Base-by-base conservation (phyloP, 1,140 invertebrate species). In the Drosophila ironensis region DNA sequence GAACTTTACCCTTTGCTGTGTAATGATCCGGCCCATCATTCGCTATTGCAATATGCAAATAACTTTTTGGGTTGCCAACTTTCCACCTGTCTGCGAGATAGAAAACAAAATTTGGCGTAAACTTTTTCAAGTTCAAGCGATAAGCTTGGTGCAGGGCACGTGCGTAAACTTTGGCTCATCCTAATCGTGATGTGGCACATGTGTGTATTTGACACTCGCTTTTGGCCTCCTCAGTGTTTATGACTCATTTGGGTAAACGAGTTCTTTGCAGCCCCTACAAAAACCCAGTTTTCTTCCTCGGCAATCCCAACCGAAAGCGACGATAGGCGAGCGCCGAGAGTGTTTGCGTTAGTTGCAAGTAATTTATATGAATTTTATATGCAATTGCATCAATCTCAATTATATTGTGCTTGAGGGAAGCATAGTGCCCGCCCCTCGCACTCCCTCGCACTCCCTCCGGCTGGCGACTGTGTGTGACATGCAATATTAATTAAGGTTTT, bases 311-410 rank as follows among this genome's bases (percentile, higher is more conserved):
- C 54, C 48, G 47, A 47, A 75, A 68, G 51, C 41, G 47, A 14
- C 25, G 48, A 14, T 38, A 42, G 37, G 16, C 14, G 46, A 53
- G 30, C 27, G n/a, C 22, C 22, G 22, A 25, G 52, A 42, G 22
- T 28, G 27, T 69, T 67, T 75, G 53, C 45, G 45, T 66, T 75
- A 69, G 78, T 78, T 66, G 60, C 57, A 71, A 73, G 80, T 78
- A 84, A 78, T 78, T 86, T 72, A 78, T 82, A 73, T 84, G 59
- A 66, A 84, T 82, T 77, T 84, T 78, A 84, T 73, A 82, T 84
- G 78, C 78, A 78, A 82, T 82, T 82, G 78, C 78, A 82, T 82
- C 78, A 77, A 82, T 82, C 77, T 82, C 78, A 82, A 84, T 82
- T 82, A 84, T 48, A 57, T 41, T 63, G 68, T 27, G 61, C 77